Evolutionary conservation across 2,888 invertebrate genomes (phyloP).

Genomic region (Pyrrhia umbra): DNA sequence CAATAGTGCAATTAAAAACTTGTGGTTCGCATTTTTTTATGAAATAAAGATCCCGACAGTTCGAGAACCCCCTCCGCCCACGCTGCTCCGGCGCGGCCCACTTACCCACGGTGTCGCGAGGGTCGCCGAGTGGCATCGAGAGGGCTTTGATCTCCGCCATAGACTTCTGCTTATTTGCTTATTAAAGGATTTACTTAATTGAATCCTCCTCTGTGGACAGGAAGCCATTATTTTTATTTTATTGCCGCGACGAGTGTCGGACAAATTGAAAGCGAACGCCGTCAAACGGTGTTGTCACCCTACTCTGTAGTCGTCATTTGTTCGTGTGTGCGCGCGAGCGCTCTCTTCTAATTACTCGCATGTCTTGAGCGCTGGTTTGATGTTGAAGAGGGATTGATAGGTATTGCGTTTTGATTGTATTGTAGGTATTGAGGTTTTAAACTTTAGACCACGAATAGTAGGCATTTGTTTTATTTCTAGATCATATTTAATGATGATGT

Average conservation of each 20-base stretch:
- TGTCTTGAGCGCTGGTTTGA: slow-evolving; percentile 25
- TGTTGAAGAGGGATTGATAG: slow-evolving; percentile 13
- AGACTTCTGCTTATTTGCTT: slow-evolving; percentile 80
- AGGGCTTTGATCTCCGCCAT: slow-evolving; percentile 75
- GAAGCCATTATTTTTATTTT: slow-evolving; percentile 63
- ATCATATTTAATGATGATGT: no score
- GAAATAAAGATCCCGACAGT: no score
- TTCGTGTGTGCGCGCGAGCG: slow-evolving; percentile 28
- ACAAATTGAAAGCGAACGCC: slow-evolving; percentile 46
- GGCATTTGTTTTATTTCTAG: no score
- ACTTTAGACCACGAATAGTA: no score
- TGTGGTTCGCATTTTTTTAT: no score
- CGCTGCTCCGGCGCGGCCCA: slow-evolving; percentile 9
- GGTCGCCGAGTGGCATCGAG: slow-evolving; percentile 62
- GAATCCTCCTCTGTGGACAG: slow-evolving; percentile 57
- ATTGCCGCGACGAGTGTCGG: slow-evolving; percentile 48
- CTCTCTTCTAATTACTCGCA: slow-evolving; percentile 45
- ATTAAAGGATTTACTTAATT: slow-evolving; percentile 67
- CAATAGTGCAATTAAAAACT: no score
- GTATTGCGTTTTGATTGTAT: neutral
- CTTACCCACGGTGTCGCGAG: slow-evolving; percentile 34
- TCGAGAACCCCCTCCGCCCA: no score
- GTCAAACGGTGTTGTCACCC: slow-evolving; percentile 45
- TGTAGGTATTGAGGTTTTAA: neutral
- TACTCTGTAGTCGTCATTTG: slow-evolving; percentile 4